Conservation (phyloP, 92 coral and sea anemone genomes). For the Epizoanthus fatuus region DNA sequence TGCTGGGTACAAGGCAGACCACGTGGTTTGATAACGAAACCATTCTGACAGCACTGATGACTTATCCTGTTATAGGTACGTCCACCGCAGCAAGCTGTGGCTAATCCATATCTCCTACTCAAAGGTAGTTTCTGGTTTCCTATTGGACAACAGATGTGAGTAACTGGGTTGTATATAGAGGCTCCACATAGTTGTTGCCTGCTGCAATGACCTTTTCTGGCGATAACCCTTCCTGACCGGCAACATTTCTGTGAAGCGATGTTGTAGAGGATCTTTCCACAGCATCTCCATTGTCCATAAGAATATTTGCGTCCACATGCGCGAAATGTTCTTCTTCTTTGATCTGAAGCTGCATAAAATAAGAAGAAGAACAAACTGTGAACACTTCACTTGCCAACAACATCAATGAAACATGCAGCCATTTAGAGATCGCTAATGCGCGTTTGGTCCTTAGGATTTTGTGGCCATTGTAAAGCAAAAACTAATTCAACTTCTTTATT, state of each 20-base stretch:
- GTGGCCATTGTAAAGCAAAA: too few relatives aligned
- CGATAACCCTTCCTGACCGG: background rate
- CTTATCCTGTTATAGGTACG: conserved; percentile 3
- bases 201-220: background rate
- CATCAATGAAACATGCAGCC: too few relatives aligned
- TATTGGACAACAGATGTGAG: conserved; percentile 15
- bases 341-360: background rate
- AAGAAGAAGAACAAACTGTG: background rate
- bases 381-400: too few relatives aligned
- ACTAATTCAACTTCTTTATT: too few relatives aligned
- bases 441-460: too few relatives aligned
- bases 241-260: background rate
- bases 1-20: background rate
- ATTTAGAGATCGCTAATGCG: too few relatives aligned
- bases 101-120: background rate
- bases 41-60: conserved; percentile 17
- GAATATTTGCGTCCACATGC: background rate
- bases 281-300: background rate
- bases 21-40: background rate
- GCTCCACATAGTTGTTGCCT: background rate
- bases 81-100: conserved; percentile 10
- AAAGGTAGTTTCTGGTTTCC: background rate
- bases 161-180: background rate
- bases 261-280: background rate
- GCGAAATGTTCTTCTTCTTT: background rate